These are phyloP conservation scores for Ceraclea dissimilis DNA, from an alignment of 2,888 invertebrate genomes.

Conservation along the genomic window DNA sequence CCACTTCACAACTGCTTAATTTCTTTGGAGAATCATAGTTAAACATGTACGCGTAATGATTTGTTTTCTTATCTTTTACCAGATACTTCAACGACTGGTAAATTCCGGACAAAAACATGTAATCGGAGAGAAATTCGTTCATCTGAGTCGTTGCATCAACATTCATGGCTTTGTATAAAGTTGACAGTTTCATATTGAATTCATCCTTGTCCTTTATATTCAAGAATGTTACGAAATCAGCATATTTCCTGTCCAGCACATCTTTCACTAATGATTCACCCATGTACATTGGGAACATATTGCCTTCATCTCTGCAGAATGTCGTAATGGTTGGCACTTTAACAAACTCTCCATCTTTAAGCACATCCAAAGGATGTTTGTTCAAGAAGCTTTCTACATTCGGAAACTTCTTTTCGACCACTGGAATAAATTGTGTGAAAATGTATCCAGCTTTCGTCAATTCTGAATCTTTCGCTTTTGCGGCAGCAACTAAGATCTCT, in stretches of 20 bases:
- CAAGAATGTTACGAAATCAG: not conserved
- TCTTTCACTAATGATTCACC: conserved; percentile 27
- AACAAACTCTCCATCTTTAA: conserved; percentile 35
- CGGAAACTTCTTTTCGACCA: conserved; percentile 32
- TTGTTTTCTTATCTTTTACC: conserved; percentile 3
- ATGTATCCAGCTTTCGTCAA: conserved; percentile 25
- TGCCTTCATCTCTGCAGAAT: conserved; percentile 48
- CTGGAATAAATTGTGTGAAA: conserved; percentile 37
- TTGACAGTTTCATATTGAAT: not conserved
- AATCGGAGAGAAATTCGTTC: conserved; percentile 31
- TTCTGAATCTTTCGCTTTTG: not conserved
- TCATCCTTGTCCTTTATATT: not conserved
- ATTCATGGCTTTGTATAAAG: conserved; percentile 16
- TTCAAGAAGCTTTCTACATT: conserved; percentile 38
- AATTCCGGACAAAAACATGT: conserved; percentile 32
- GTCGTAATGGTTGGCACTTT: conserved; percentile 48
- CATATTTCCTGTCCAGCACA: conserved; percentile 34
- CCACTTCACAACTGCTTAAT: not conserved
- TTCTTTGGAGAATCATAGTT: not conserved
- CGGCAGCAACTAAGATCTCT: conserved; percentile 3
- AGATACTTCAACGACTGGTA: conserved; percentile 24
- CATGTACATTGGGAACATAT: conserved; percentile 34
- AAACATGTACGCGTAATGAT: not conserved
- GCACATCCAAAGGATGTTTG: conserved; percentile 40
- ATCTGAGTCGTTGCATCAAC: conserved; percentile 3